These are phyloP conservation scores for Halocynthia aurantium DNA, from an alignment of 23 tunicate genomes.

Conservation along the genomic window DNA sequence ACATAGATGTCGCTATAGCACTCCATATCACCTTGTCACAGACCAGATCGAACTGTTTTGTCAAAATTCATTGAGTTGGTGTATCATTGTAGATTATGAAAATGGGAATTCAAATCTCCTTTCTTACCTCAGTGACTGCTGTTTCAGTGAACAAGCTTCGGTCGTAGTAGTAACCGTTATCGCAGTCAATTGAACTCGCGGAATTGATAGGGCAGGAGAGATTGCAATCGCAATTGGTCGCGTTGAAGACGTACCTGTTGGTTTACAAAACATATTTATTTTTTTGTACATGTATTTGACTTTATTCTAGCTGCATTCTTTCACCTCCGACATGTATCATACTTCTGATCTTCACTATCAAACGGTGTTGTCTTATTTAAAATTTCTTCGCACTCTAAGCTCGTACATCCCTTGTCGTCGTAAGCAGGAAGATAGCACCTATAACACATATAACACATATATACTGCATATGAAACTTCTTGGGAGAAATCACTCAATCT, in stretches of 20 bases:
- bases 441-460: not conserved
- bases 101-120: no score
- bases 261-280: not conserved
- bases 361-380: constrained; percentile 22
- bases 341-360: constrained; percentile 9
- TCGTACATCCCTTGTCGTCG: constrained; percentile 20
- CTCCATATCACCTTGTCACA: constrained; percentile 38
- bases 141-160: constrained; percentile 35
- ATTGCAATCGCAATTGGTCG: constrained; percentile 18
- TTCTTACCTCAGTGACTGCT: constrained; percentile 39
- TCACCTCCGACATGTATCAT: constrained; percentile 36
- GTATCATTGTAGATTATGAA: no score
- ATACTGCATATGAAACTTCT: not conserved
- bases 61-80: no score
- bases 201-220: constrained; percentile 16
- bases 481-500: no score
- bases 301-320: not conserved
- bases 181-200: constrained; percentile 25
- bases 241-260: constrained; percentile 38
- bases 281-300: not conserved
- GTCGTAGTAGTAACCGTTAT: constrained; percentile 50
- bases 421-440: constrained; percentile 54
- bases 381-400: not conserved
- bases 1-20: constrained; percentile 58
- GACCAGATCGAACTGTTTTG: constrained; percentile 42